These are phyloP conservation scores for Cryptoprocta ferox DNA, from an alignment of 2,797 vertebrate species.

Conservation along the genomic window DNA sequence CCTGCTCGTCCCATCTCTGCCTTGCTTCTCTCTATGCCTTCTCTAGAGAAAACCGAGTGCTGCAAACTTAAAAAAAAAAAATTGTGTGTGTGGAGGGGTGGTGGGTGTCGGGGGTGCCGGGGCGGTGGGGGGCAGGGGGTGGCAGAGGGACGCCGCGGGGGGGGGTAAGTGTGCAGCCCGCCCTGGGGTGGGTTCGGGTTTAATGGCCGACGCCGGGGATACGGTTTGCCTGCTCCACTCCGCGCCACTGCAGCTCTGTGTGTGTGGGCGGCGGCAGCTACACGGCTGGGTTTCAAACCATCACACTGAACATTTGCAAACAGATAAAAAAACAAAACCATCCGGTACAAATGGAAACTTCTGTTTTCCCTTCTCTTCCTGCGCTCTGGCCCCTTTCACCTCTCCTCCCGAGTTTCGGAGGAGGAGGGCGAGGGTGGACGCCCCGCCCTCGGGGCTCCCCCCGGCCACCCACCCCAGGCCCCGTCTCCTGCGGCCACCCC, in stretches of 20 bases:
- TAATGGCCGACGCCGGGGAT: constrained; percentile 87
- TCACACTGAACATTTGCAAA: constrained; percentile 90
- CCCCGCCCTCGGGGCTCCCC: not conserved
- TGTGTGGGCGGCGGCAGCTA: constrained; percentile 90
- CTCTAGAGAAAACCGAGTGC: constrained; percentile 74
- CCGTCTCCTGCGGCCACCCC: not conserved
- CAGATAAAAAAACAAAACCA: constrained; percentile 86
- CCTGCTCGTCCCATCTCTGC: constrained; percentile 83
- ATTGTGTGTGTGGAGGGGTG: constrained; percentile 69
- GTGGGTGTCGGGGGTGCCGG: constrained; percentile 82
- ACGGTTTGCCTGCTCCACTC: constrained; percentile 85
- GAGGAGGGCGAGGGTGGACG: not conserved
- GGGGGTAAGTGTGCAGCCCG: constrained; percentile 80
- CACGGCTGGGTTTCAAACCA: constrained; percentile 90
- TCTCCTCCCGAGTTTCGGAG: not conserved
- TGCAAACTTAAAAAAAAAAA: constrained; percentile 40
- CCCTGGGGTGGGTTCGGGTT: constrained; percentile 86
- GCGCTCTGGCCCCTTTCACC: not conserved
- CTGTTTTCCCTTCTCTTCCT: constrained; percentile 54
- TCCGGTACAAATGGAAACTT: constrained; percentile 82
- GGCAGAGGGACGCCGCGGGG: constrained; percentile 64
- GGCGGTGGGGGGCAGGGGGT: constrained; percentile 67
- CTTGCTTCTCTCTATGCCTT: constrained; percentile 70
- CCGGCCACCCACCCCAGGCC: not conserved
- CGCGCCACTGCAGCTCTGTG: constrained; percentile 88